Conservation (phyloP, 2,888 invertebrate genomes). For the Oegoconia quadripuncta region DNA sequence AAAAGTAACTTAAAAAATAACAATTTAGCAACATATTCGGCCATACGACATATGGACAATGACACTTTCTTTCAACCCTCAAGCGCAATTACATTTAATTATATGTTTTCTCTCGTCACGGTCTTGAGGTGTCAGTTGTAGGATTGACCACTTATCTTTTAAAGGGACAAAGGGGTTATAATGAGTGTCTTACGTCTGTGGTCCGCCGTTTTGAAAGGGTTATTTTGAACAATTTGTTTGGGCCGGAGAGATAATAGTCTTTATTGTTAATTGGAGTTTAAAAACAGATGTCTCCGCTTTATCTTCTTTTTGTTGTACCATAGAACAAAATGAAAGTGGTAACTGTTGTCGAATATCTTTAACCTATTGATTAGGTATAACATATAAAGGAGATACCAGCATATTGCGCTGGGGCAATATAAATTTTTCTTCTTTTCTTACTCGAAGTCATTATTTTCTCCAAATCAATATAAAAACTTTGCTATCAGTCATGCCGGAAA, state of each 20-base stretch:
- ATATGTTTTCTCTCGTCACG: constrained; percentile 55
- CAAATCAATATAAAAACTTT: too few species aligned
- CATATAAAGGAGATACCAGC: too few species aligned
- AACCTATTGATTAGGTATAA: too few species aligned
- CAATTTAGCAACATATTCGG: constrained; percentile 38
- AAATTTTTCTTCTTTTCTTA: too few species aligned
- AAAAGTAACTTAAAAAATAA: constrained; percentile 28
- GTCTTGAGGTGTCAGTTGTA: constrained; percentile 69
- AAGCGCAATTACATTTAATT: constrained; percentile 65
- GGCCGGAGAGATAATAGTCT: constrained; percentile 30
- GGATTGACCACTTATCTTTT: constrained; percentile 65
- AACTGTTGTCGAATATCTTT: too few species aligned
- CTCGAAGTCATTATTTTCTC: too few species aligned
- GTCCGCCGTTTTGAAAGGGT: constrained; percentile 44
- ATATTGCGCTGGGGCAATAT: too few species aligned
- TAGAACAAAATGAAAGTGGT: too few species aligned
- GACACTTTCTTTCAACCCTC: constrained; percentile 53
- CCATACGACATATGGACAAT: constrained; percentile 59
- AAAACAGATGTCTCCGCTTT: constrained; percentile 23
- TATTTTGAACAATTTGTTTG: constrained; percentile 44
- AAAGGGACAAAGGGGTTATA: constrained; percentile 40
- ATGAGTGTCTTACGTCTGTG: constrained; percentile 40
- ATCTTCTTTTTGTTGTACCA: constrained; percentile 15
- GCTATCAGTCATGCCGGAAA: too few species aligned
- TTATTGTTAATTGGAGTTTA: constrained; percentile 14